Evolutionary conservation across 1,140 invertebrate species (phyloP).

Genomic region (Brachionus rotundiformis): DNA sequence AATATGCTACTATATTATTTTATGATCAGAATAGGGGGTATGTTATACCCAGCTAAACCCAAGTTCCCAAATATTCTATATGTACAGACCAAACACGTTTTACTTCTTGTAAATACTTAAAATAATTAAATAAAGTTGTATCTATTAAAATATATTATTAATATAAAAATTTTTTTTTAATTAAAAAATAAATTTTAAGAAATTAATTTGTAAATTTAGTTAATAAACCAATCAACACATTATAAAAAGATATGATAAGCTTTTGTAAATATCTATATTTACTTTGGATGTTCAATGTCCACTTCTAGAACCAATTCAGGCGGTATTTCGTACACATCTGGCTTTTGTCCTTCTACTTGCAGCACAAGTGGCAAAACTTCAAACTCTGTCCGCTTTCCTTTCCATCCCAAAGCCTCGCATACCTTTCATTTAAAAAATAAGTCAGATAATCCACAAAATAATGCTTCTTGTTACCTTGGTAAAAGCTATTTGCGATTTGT

Average conservation of each 20-base stretch:
- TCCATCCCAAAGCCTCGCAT: slow-evolving; percentile 86
- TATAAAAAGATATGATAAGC: background rate
- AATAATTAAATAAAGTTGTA: no score
- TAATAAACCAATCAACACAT: no score
- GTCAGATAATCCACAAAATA: background rate
- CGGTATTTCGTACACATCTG: slow-evolving; percentile 85
- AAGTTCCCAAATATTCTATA: no score
- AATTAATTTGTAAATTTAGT: no score
- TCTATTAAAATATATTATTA: no score
- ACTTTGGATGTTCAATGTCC: slow-evolving; percentile 82
- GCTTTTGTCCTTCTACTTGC: slow-evolving; percentile 88
- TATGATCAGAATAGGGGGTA: no score
- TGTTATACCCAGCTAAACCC: no score
- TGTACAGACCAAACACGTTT: no score
- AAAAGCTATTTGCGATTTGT: slow-evolving; percentile 75
- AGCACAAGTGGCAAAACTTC: slow-evolving; percentile 86
- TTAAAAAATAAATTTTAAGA: no score
- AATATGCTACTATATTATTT: no score
- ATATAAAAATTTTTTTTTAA: no score
- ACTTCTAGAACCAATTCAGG: slow-evolving; percentile 83
- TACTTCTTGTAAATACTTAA: no score
- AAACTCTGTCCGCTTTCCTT: slow-evolving; percentile 69
- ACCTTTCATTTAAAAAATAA: slow-evolving; percentile 67
- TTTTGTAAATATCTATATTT: slow-evolving; percentile 68
- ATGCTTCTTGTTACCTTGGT: slow-evolving; percentile 75